phyloP scores from a whole-genome alignment of 2,113 vertebrate species.

The Phalacrocorax brasilianus region DNA sequence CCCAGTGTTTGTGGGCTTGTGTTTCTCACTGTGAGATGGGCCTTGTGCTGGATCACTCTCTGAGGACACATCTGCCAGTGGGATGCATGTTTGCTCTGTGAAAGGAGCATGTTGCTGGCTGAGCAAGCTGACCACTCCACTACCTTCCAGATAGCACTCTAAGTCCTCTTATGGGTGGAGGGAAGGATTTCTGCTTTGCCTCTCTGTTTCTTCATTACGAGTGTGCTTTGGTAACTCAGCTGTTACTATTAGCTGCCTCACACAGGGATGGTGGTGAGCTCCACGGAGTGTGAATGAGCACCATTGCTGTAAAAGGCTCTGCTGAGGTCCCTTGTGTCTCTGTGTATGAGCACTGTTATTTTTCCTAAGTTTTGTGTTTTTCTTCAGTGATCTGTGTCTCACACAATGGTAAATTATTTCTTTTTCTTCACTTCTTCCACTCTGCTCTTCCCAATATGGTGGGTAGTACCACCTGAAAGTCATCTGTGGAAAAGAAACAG shows the following conservation, averaged over 20 bases:
- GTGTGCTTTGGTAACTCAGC: background rate
- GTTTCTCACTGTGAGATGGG: background rate
- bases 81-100: background rate
- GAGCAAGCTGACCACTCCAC: background rate
- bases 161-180: background rate
- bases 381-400: background rate
- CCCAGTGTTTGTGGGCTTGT: background rate
- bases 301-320: background rate
- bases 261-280: background rate
- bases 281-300: background rate
- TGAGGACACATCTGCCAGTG: background rate
- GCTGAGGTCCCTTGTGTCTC: background rate
- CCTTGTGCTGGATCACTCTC: background rate
- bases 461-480: background rate
- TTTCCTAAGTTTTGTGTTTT: background rate
- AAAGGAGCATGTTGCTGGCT: background rate
- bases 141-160: background rate
- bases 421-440: background rate
- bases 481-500: background rate
- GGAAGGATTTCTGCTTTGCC: background rate
- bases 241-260: background rate
- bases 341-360: background rate
- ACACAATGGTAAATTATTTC: background rate
- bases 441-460: background rate
- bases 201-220: background rate